Base-by-base conservation (phyloP, 2,888 invertebrate genomes). In the Craniophora ligustri region DNA sequence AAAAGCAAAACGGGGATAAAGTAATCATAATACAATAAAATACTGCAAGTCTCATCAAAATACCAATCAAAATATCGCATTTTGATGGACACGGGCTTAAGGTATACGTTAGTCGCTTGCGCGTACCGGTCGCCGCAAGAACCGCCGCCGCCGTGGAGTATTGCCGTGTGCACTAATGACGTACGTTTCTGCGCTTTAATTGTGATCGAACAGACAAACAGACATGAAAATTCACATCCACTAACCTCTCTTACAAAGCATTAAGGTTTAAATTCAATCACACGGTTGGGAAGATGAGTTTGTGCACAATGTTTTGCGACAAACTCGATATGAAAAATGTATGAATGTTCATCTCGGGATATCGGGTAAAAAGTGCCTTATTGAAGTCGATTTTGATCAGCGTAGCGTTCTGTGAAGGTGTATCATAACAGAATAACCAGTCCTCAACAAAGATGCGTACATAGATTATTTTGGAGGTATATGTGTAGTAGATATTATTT, bases 81-180 rank as follows among this genome's bases (percentile, higher is more conserved):
- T 82, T 50, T 65, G 45, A 54, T 55, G 80, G 78, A 80, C 85
- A 85, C 84, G 85, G 53, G n/a, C n/a, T n/a, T n/a, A n/a, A n/a
- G n/a, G 81, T 70, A 44, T 76, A 80, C 62, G 73, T 76, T 67
- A 75, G 81, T 75, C 79, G 30, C n/a, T n/a, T n/a, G n/a, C 48
- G 13, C 38, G 5, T 59, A 71, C 46, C 46, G 46, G 49, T 46
- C 47, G 36, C 49, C 66, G 73, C 84, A 91, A 92, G 90, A 92
- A 91, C 77, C 83, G 90, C 83, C 92, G 92, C 92, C 83, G 90
- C 83, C 92, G 92, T 92, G 92, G 92, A 92, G 91, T 92, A 92
- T 92, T 91, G 88, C 87, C 91, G 86, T 86, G 85, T 82, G 83
- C 88, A 82, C 91, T 92, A 92, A 92, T 92, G 92, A 92, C 76